Evolutionary conservation across 2,113 vertebrate genomes (phyloP).

Genomic region (Scophthalmus maximus): DNA sequence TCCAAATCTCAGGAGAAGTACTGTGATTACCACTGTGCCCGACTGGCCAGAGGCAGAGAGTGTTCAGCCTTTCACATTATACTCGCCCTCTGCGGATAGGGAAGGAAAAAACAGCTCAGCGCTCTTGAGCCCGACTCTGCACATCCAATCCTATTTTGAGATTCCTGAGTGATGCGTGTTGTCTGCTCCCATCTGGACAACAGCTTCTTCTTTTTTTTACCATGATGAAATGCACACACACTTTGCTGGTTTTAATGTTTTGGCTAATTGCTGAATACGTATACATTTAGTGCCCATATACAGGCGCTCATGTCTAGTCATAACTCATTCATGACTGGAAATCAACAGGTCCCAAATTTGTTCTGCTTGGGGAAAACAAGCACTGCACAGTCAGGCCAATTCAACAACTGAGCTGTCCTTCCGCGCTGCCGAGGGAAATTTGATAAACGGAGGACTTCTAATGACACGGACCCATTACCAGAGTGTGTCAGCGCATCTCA

Average conservation of each 20-base stretch:
- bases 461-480: conserved; percentile 61
- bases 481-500: conserved; percentile 71
- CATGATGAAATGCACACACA: conserved; percentile 13
- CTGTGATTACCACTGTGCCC: conserved; percentile 10
- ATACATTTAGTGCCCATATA: neutral
- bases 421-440: conserved; percentile 10
- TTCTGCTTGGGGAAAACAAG: conserved; percentile 55
- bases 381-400: conserved; percentile 42
- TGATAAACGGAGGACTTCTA: conserved; percentile 52
- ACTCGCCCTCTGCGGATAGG: too few relatives aligned
- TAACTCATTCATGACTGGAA: conserved; percentile 19
- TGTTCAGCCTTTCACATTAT: too few relatives aligned
- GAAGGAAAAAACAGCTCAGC: conserved; percentile 50
- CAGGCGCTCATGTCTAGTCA: neutral
- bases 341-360: conserved; percentile 56
- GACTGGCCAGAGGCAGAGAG: conserved; percentile 34
- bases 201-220: conserved; percentile 23
- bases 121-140: conserved; percentile 42
- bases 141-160: conserved; percentile 62
- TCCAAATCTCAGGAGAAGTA: neutral
- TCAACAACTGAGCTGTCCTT: conserved; percentile 12
- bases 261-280: neutral
- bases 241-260: neutral
- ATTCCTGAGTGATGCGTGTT: conserved; percentile 49
- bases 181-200: conserved; percentile 58